Evolutionary conservation across 2,797 vertebrate genomes (phyloP), one percentile per base, ranked within the genome.

Genomic region (Spea hammondii): DNA sequence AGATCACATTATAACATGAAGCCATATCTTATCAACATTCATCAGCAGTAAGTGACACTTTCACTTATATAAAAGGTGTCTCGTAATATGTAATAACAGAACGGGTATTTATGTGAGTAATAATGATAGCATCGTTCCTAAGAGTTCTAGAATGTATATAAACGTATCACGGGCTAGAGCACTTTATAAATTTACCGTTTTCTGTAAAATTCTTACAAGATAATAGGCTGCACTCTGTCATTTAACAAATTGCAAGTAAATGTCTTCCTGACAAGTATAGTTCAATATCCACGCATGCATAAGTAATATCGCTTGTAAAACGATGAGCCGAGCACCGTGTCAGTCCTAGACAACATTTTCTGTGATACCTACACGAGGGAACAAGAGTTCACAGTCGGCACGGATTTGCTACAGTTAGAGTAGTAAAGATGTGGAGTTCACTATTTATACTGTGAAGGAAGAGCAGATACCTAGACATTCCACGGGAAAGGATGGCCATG

Each of bases 1-100:
- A 77, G 57, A 32, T 71, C 60, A 71, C 76, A 51, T 70, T 70
- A 77, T 70, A 70, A 54, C 11, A 32, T 49, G 46, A 5, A 14
- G 76, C 10, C 7, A 70, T 65, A 57, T 46, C 12, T 77, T 76
- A 76, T 60, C 67, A 62, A 12, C 14, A 54, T 13, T 7, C 65
- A 17, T 9, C 49, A 49, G 10, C 48, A 47, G 13, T 49, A 9
- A 14, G 64, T 66, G 46, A 74, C 60, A 50, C 10, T 7, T 32
- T 46, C 44, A 57, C 64, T 62, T 17, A 62, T 62, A 12, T 6
- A 7, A 62, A 5, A 32, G 6, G 14, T 32, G 9, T 32, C 14
- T 62, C 17, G 5, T 9, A 62, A 62, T 9, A 6, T 32, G 32
- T 17, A 32, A 4, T 17, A 17, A n/a, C 13, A 32, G n/a, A 62